Evolutionary conservation across 1,140 invertebrate genomes (phyloP), one percentile per base, ranked within the genome.

Genomic region (Lanistes nyassanus): DNA sequence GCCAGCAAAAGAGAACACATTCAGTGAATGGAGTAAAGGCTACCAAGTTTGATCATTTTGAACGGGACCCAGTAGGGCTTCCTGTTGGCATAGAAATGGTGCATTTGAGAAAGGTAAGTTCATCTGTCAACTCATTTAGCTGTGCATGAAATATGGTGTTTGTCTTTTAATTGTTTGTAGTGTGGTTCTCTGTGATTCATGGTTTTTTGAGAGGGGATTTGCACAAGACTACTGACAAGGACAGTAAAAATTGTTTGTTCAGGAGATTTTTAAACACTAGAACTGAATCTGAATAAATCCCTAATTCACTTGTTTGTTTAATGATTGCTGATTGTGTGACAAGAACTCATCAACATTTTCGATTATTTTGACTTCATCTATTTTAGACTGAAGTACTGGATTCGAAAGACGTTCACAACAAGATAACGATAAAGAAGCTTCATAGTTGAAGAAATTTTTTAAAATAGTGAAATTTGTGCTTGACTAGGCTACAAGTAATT

Each of bases 11-110:
- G n/a, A 23, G 65, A 13, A 47, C 7, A 23, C 31, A 21, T n/a
- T 39, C 65, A 2, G 36, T 67, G 3, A 37, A 42, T 5, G 65
- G 42, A n/a, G n/a, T 19, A 42, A 37, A 19, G 5, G 65, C 13
- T 3, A 23, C 4, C 39, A 1, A 13, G 6, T 55, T 72, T 37
- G 51, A 75, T 31, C 80, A 84, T 34, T 92, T 92, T 83, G 93
- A 94, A 80, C 73, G 82, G 3, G 92, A 93, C 36, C 92, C 92
- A 16, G 77, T 76, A 3, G 88, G 90, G 75, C 80, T 91, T 9
- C 84, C 88, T 21, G 84, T 92, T 42, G 93, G 94, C 3, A 85
- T 87, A 21, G 69, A 60, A 11, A 79, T 83, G 11, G 36, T 62
- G 21, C 64, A 77, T 66, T 60, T 81, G 73, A 67, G 16, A 42